Conservation (phyloP, 2,113 vertebrate genomes). For the Albula goreensis region DNA sequence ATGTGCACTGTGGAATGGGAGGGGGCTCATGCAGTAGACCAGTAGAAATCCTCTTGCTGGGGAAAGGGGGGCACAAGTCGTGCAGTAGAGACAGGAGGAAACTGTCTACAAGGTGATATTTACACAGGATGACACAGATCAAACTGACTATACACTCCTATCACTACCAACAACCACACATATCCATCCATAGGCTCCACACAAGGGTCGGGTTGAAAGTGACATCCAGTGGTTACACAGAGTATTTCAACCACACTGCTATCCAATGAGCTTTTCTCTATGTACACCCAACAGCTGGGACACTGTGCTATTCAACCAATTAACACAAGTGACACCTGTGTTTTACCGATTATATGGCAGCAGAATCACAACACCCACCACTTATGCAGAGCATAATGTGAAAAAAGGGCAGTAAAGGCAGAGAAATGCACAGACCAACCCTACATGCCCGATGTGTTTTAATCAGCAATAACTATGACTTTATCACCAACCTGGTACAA, state of each 20-base stretch:
- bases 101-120: not conserved
- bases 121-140: constrained; percentile 1
- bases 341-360: too few relatives aligned
- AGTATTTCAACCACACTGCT: too few relatives aligned
- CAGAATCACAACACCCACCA: too few relatives aligned
- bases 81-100: constrained; percentile 45
- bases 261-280: too few relatives aligned
- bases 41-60: constrained; percentile 32
- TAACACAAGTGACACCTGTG: too few relatives aligned
- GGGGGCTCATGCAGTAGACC: constrained; percentile 42
- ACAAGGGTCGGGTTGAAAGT: too few relatives aligned
- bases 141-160: not conserved
- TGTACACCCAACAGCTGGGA: too few relatives aligned
- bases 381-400: too few relatives aligned
- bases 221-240: too few relatives aligned
- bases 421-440: not conserved
- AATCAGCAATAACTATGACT: not conserved
- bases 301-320: too few relatives aligned
- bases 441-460: not conserved
- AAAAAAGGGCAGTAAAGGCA: not conserved
- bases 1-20: not conserved
- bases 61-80: constrained; percentile 38
- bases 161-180: not conserved
- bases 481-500: not conserved
- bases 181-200: too few relatives aligned